A percentile compares a stretch with the other conserved stretches of the same genome.
These are phyloP conservation scores for Myripristis murdjan DNA, from an alignment of 2,797 vertebrate species.

Conservation along the genomic window DNA sequence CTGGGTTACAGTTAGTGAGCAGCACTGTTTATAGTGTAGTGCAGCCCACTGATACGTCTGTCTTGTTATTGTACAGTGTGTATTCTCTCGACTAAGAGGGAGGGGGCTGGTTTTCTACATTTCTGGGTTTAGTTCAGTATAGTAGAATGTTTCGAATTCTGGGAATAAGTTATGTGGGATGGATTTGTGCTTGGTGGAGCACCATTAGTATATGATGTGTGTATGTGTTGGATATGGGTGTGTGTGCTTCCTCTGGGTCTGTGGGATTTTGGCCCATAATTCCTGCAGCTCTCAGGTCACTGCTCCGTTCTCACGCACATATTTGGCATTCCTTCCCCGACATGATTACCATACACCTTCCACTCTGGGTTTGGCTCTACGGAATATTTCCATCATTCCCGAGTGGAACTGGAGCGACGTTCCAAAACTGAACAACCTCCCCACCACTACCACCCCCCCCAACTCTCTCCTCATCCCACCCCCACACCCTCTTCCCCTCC, in stretches of 20 bases:
- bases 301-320: slow-evolving; percentile 88
- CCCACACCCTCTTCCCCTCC: slow-evolving; percentile 54
- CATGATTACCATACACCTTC: slow-evolving; percentile 90
- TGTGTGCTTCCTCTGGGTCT: slow-evolving; percentile 89
- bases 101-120: slow-evolving; percentile 50
- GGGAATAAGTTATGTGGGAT: slow-evolving; percentile 75
- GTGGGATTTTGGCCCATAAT: slow-evolving; percentile 89
- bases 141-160: slow-evolving; percentile 74
- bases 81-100: slow-evolving; percentile 29
- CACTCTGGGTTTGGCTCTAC: slow-evolving; percentile 86
- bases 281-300: slow-evolving; percentile 89
- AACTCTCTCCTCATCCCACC: slow-evolving; percentile 65
- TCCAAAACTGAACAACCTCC: slow-evolving; percentile 80
- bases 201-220: slow-evolving; percentile 82
- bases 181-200: slow-evolving; percentile 79
- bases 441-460: slow-evolving; percentile 55
- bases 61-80: slow-evolving; percentile 51
- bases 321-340: slow-evolving; percentile 89
- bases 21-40: slow-evolving; percentile 24
- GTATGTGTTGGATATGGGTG: slow-evolving; percentile 84
- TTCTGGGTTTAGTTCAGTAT: slow-evolving; percentile 65
- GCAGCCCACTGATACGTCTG: slow-evolving; percentile 25
- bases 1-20: not conserved
- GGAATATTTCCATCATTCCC: slow-evolving; percentile 88
- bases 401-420: slow-evolving; percentile 80